Evolutionary conservation across 2,113 vertebrate species (phyloP).

Genomic region (Paracanthobrama guichenoti): DNA sequence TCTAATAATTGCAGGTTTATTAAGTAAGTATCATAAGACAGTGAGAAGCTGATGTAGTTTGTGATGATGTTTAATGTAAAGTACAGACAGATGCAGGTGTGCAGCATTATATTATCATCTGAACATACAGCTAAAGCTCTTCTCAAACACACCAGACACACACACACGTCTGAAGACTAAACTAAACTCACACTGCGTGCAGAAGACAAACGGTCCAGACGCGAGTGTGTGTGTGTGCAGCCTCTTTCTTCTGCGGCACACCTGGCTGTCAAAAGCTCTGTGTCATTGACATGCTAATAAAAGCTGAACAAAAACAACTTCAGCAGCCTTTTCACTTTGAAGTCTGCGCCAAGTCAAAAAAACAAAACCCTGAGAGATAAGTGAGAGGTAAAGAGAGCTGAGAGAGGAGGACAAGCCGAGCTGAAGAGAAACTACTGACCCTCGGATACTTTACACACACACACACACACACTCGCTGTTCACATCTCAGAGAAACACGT

Average conservation of each 20-base stretch:
- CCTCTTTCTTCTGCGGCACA: slow-evolving; percentile 39
- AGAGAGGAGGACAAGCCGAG: not conserved
- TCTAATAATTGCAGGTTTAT: too few species aligned
- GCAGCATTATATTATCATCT: not conserved
- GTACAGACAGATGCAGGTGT: not conserved
- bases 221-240: not conserved
- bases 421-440: slow-evolving; percentile 25
- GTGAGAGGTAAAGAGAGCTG: slow-evolving; percentile 11
- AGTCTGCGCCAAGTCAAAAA: slow-evolving; percentile 40
- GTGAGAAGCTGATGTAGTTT: too few species aligned
- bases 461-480: not conserved
- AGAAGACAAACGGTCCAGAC: not conserved
- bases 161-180: not conserved
- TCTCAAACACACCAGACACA: not conserved
- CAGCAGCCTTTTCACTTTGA: slow-evolving; percentile 46
- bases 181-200: not conserved
- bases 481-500: too few species aligned
- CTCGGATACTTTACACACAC: not conserved
- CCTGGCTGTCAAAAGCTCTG: slow-evolving; percentile 49
- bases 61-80: not conserved
- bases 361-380: slow-evolving; percentile 13
- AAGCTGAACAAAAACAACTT: slow-evolving; percentile 34
- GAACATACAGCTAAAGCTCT: slow-evolving; percentile 6
- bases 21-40: too few species aligned
- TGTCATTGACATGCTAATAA: slow-evolving; percentile 60